phyloP scores from a whole-genome alignment of 92 coral and sea anemone genomes.

The Desmophyllum pertusum region DNA sequence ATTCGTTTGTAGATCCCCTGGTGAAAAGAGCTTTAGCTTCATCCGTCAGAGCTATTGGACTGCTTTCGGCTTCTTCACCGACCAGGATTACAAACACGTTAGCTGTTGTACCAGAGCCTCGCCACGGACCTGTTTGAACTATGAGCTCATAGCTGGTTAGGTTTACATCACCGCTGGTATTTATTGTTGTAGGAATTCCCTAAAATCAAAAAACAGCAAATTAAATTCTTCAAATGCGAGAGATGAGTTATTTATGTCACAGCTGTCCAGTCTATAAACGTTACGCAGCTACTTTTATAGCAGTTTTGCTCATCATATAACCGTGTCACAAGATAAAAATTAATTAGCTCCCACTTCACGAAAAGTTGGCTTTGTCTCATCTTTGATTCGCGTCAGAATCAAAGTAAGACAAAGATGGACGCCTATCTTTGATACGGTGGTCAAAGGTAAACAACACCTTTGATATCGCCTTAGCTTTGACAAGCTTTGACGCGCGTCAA shows the following conservation, averaged over 20 bases:
- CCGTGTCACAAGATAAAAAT: too few species aligned
- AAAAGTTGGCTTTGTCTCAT: too few species aligned
- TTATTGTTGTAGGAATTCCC: constrained; percentile 22
- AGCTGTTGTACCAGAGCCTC: constrained; percentile 56
- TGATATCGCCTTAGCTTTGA: too few species aligned
- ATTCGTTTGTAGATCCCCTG: constrained; percentile 67
- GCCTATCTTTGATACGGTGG: too few species aligned
- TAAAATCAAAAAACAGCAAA: neutral
- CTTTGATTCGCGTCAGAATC: too few species aligned
- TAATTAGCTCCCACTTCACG: too few species aligned
- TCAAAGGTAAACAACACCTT: too few species aligned
- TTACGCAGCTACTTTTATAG: too few species aligned
- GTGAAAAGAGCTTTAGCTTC: constrained; percentile 58
- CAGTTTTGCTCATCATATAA: too few species aligned
- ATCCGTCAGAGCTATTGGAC: constrained; percentile 48
- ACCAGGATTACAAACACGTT: constrained; percentile 41
- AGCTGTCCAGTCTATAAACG: neutral
- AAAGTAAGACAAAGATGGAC: too few species aligned
- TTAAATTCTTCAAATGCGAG: neutral
- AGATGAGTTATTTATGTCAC: neutral
- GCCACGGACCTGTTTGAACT: constrained; percentile 55
- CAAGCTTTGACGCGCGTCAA: too few species aligned
- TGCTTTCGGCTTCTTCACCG: constrained; percentile 56
- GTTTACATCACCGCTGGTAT: neutral
- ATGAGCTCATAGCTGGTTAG: constrained; percentile 34